Evolutionary conservation across 2,888 invertebrate genomes (phyloP).

Genomic region (Chymomyza fuscimana): DNA sequence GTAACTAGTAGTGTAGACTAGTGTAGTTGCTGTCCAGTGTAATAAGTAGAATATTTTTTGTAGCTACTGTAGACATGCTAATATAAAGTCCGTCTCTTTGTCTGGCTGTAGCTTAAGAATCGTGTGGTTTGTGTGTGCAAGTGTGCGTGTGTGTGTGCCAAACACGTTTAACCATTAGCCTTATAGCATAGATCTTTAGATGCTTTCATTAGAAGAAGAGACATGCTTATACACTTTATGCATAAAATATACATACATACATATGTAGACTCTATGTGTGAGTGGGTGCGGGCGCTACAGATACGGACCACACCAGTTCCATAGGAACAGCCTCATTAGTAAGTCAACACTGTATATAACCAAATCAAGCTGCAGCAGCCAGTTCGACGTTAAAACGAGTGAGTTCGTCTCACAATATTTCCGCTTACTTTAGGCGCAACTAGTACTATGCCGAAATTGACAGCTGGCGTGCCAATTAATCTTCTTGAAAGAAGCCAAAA

Average conservation of each 20-base stretch:
- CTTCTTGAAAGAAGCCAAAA: conserved; percentile 35
- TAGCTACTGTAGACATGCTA: neutral
- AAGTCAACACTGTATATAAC: neutral
- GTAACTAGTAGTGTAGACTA: too few species aligned
- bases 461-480: conserved; percentile 63
- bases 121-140: neutral
- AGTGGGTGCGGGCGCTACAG: neutral
- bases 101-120: neutral
- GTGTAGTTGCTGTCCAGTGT: too few species aligned
- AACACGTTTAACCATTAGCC: conserved; percentile 10
- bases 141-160: neutral
- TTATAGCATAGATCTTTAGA: neutral
- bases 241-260: neutral
- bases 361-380: neutral
- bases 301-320: neutral
- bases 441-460: conserved; percentile 53
- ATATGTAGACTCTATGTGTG: neutral
- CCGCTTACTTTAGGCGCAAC: conserved; percentile 65
- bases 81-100: neutral
- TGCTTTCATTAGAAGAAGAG: conserved; percentile 3
- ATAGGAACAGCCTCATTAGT: neutral
- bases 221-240: neutral
- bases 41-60: neutral
- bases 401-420: conserved; percentile 39
- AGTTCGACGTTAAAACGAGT: neutral